These are phyloP conservation scores for Psophia crepitans DNA, from an alignment of 2,113 vertebrate genomes.

Conservation along the genomic window DNA sequence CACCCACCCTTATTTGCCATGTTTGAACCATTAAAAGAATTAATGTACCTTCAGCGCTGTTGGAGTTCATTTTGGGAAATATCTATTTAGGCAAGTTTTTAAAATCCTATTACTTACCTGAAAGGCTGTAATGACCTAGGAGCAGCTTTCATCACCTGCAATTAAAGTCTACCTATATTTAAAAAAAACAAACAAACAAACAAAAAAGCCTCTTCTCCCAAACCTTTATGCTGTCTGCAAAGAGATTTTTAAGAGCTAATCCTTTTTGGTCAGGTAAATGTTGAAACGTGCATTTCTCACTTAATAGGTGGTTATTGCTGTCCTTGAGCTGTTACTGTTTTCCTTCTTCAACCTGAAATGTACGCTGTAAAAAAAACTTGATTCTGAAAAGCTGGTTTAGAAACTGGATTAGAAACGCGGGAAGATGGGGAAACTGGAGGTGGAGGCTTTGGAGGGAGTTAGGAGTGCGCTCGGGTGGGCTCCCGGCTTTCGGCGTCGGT, in stretches of 20 bases:
- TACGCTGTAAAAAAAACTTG: neutral
- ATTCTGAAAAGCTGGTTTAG: neutral
- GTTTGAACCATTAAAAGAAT: neutral
- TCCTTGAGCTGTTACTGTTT: neutral
- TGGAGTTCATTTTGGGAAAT: neutral
- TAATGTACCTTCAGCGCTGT: neutral
- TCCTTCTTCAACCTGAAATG: neutral
- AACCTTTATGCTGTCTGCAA: neutral
- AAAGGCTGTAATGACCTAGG: neutral
- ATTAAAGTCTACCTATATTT: neutral
- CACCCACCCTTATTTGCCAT: neutral
- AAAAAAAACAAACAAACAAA: too few species aligned
- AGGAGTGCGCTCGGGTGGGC: neutral
- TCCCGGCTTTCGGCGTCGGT: neutral
- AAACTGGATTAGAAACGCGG: neutral
- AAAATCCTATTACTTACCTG: neutral
- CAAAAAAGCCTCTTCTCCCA: too few species aligned
- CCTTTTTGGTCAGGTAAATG: neutral
- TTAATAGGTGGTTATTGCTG: neutral
- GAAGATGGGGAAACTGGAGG: neutral
- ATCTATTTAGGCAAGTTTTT: neutral
- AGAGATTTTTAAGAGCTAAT: neutral
- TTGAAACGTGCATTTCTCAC: neutral
- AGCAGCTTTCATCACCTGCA: neutral
- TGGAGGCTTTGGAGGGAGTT: neutral